Evolutionary conservation across 2,113 vertebrate species (phyloP).

Genomic region (Epinephelus moara): DNA sequence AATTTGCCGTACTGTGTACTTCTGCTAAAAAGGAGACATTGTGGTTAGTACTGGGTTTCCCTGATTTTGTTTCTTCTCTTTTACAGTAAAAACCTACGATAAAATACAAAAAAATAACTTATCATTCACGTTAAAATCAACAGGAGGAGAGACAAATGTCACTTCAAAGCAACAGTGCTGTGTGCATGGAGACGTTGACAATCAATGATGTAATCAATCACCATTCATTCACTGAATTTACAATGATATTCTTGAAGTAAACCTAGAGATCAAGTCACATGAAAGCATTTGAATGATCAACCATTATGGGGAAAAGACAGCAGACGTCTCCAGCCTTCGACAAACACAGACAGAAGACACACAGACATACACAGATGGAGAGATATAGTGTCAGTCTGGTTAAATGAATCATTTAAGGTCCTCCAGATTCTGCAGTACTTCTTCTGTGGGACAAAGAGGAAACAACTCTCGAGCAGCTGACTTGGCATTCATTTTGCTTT

Average conservation of each 20-base stretch:
- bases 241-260: not conserved
- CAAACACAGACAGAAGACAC: not conserved
- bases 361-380: not conserved
- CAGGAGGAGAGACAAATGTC: constrained; percentile 7
- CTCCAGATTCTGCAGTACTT: constrained; percentile 10
- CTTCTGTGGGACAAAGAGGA: constrained; percentile 13
- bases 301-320: not conserved
- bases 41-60: constrained; percentile 32
- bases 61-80: constrained; percentile 29
- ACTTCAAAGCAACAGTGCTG: not conserved
- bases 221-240: not conserved
- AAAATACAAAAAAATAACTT: constrained; percentile 15
- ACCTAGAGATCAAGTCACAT: constrained; percentile 2
- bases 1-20: not conserved
- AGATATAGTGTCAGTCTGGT: not conserved
- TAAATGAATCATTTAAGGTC: constrained; percentile 15
- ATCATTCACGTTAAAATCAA: constrained; percentile 12
- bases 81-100: not conserved
- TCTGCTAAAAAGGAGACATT: constrained; percentile 8
- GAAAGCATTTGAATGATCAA: constrained; percentile 18
- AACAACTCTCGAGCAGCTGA: constrained; percentile 32
- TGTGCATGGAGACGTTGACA: not conserved
- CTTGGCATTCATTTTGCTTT: constrained; percentile 20
- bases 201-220: constrained; percentile 18
- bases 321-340: not conserved